Base-by-base conservation (phyloP, 2,888 invertebrate genomes). In the Pocota personata region DNA sequence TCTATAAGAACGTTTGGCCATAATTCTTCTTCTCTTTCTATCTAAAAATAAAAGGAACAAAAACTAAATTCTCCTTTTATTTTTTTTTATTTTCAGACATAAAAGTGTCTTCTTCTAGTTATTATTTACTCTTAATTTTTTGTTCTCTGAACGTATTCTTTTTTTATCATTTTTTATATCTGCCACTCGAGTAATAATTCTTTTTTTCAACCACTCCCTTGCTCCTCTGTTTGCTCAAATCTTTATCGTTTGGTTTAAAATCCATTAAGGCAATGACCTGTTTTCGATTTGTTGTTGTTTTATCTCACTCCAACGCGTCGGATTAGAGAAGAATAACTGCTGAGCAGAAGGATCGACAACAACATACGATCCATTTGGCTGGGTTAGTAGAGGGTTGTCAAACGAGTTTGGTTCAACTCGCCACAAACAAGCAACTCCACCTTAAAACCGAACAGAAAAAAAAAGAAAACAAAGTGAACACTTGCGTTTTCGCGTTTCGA, bases 161-260 rank as follows among this genome's bases (percentile, higher is more conserved):
- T 52, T 67, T 55, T 72, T 75, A 52, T 71, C 52, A 21, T 66
- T 57, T 66, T 55, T 80, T 79, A 40, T 82, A 80, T 82, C 79
- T 76, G 76, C 71, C 62, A 72, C 71, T 86, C 76, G 21, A 72
- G 76, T 79, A 87, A 87, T 87, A 78, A 84, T 84, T 88, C 79
- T 77, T 80, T 58, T 60, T 69, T 50, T 77, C 48, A 60, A 43
- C 60, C 67, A 82, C 72, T 88, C 87, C 77, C 66, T 83, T 82
- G 43, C 58, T 73, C 19, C 89, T 21, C 57, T 83, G 77, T 90
- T 90, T 89, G 90, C 89, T 89, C 87, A 90, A 90, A 89, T 89
- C 90, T 90, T 90, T 90, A 90, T 90, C 90, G 89, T 89, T 90
- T 86, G 88, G 82, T 79, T 82, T 82, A 19, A 87, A 79, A 86